Evolutionary conservation across 2,797 vertebrate species (phyloP), one percentile per base, ranked within the genome.

Genomic region (Lepidocolaptes lacrymiger): DNA sequence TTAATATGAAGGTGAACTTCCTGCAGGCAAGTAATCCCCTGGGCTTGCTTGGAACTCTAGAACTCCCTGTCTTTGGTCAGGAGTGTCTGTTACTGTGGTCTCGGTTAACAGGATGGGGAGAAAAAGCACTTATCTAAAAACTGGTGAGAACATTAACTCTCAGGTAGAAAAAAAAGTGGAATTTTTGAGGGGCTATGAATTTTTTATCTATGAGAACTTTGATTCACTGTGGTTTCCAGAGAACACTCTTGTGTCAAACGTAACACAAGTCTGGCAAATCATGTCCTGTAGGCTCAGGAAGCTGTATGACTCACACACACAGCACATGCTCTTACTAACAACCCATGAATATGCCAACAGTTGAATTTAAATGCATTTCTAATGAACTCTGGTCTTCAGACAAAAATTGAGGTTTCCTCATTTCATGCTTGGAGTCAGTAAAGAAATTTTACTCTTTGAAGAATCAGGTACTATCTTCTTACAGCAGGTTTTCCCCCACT

Each of bases 241-340:
- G 85, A 91, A 84, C 23, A n/a, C 18, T 83, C 54, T 36, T 59
- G 22, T 86, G 49, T 91, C 66, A 81, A 85, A 93, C 14, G 0
- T 27, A 91, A 58, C 54, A 73, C 39, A 86, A 77, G 30, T 84
- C 62, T 94, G 85, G 84, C 64, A 94, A 96, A 88, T 48, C 76
- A 41, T 58, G 85, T 84, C 91, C 76, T 81, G 59, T 88, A 75
- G 83, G 90, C 63, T 91, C 83, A 94, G 74, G 74, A 93, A 93
- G 82, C 54, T 73, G 16, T 15, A 58, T 52, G 77, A 95, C 62
- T 95, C 88, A 73, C 3, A 36, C 20, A 58, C 10, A 71, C 18
- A 76, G 49, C 74, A 63, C 46, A 72, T 0, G 4, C 30, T 91
- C 37, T 34, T 74, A 80, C 51, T 49, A 90, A 72, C 39, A 81